Evolutionary conservation across 2,888 invertebrate species (phyloP).

Genomic region (Yponomeuta evonymella): DNA sequence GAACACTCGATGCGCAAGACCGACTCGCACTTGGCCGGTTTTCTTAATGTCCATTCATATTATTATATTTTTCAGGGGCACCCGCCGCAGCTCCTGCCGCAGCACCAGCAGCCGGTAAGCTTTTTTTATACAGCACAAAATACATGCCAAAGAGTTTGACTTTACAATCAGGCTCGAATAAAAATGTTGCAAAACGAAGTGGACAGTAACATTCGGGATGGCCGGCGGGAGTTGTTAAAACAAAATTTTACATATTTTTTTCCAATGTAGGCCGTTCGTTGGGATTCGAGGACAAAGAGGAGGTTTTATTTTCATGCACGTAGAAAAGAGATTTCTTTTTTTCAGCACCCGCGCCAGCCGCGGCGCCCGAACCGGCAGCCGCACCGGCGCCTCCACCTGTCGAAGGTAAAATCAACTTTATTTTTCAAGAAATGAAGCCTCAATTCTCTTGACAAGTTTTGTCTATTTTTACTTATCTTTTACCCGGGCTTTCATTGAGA

Average conservation of each 20-base stretch:
- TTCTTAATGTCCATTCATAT: too few species aligned
- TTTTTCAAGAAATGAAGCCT: not conserved
- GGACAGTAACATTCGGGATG: not conserved
- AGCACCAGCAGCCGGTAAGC: slow-evolving; percentile 20
- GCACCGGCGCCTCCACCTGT: slow-evolving; percentile 46
- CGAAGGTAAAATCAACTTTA: slow-evolving; percentile 38
- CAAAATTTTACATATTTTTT: not conserved
- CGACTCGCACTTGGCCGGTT: too few species aligned
- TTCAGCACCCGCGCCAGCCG: slow-evolving; percentile 43
- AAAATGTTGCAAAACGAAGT: not conserved
- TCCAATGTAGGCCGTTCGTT: not conserved
- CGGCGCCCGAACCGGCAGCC: slow-evolving; percentile 40
- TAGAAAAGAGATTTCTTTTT: not conserved
- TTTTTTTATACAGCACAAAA: not conserved
- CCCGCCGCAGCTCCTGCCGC: slow-evolving; percentile 26
- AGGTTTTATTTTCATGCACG: not conserved
- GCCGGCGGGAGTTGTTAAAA: not conserved
- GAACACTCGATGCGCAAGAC: too few species aligned
- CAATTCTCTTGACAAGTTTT: not conserved
- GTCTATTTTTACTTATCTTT: not conserved
- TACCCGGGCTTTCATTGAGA: too few species aligned
- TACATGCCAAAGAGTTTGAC: not conserved
- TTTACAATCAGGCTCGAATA: too few species aligned
- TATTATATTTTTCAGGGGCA: slow-evolving; percentile 7
- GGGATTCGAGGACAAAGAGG: not conserved